A percentile compares a stretch with the other conserved stretches of the same genome.
phyloP scores from a whole-genome alignment of 2,888 invertebrate genomes.

The Drosophila silvestris region DNA sequence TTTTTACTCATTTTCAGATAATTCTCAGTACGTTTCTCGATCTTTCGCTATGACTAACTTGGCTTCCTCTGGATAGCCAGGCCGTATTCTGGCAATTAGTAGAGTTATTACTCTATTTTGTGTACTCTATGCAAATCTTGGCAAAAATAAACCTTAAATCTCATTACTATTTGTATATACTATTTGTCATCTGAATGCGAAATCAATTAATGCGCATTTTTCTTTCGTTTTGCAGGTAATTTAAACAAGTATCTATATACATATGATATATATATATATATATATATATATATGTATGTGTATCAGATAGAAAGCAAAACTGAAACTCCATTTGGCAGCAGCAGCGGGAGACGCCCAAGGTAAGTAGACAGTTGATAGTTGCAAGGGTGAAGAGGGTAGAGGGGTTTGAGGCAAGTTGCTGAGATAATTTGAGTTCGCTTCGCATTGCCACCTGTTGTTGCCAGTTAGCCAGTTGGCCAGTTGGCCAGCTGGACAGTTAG shows the following conservation, averaged over 20 bases:
- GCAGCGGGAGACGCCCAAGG: slow-evolving; percentile 26
- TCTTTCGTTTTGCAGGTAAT: slow-evolving; percentile 52
- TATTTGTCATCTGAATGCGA: neutral
- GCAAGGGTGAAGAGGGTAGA: neutral
- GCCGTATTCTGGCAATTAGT: neutral
- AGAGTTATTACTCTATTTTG: neutral
- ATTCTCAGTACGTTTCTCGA: neutral
- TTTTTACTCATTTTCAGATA: neutral
- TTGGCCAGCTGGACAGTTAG: slow-evolving; percentile 18
- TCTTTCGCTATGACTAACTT: neutral
- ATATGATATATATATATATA: neutral
- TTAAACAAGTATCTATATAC: slow-evolving; percentile 7
- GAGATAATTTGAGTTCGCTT: slow-evolving; percentile 41
- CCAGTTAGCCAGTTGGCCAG: slow-evolving; percentile 14
- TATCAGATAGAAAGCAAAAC: slow-evolving; percentile 9
- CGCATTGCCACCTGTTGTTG: slow-evolving; percentile 70
- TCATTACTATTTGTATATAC: neutral
- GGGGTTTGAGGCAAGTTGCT: slow-evolving; percentile 40
- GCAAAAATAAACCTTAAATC: neutral
- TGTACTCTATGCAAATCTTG: neutral
- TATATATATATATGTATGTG: neutral
- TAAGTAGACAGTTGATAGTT: slow-evolving; percentile 31
- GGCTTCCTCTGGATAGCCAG: neutral
- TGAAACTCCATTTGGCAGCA: slow-evolving; percentile 36
- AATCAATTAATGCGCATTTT: slow-evolving; percentile 7